Conservation (phyloP, 1,140 invertebrate species). For the Platyscapa corneri region DNA sequence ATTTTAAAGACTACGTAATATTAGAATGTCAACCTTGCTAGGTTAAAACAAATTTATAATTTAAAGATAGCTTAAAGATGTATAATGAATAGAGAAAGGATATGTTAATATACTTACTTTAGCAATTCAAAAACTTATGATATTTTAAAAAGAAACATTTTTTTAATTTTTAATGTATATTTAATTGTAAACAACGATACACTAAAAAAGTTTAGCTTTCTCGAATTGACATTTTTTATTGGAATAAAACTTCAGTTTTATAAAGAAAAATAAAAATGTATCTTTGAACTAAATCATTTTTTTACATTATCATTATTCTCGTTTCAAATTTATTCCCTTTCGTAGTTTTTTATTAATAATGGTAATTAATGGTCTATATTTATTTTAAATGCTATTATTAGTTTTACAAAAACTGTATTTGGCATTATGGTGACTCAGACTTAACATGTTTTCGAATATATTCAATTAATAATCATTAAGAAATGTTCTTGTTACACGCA, state of each 20-base stretch:
- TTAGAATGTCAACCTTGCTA: neutral
- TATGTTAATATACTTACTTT: neutral
- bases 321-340: no score
- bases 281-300: no score
- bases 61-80: neutral
- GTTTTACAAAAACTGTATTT: no score
- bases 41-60: constrained; percentile 4
- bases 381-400: no score
- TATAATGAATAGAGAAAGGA: neutral
- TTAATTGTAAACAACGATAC: neutral
- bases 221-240: no score
- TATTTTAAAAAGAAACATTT: neutral
- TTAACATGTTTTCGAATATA: neutral
- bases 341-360: no score
- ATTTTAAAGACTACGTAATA: neutral
- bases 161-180: neutral
- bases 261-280: no score
- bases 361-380: no score
- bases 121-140: neutral
- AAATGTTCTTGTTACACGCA: neutral
- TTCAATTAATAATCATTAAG: neutral
- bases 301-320: no score
- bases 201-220: neutral
- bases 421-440: neutral
- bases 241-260: no score